phyloP scores from a whole-genome alignment of 2,113 vertebrate species.

The Neotragus moschatus region DNA sequence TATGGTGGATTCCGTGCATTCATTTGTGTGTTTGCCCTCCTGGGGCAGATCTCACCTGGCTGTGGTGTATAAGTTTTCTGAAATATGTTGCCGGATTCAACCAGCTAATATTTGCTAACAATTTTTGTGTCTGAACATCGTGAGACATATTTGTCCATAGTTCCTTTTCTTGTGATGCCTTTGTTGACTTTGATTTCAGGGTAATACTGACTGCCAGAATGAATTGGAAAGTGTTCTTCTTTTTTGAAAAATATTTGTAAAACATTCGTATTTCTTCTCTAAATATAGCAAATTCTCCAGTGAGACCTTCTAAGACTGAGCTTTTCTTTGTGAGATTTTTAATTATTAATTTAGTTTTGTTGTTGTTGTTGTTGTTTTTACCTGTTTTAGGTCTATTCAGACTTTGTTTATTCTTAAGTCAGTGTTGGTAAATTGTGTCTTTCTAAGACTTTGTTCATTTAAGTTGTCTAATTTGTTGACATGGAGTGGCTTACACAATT shows the following conservation, averaged over 20 bases:
- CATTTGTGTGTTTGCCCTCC: background rate
- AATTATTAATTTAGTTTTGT: background rate
- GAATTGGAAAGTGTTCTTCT: background rate
- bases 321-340: background rate
- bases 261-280: background rate
- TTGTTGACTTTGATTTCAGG: background rate
- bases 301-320: background rate
- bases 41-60: background rate
- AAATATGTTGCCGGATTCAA: background rate
- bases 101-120: background rate
- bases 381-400: background rate
- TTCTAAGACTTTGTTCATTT: background rate
- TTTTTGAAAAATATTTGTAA: background rate
- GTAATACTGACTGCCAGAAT: background rate
- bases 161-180: background rate
- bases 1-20: background rate
- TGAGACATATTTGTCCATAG: background rate
- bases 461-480: background rate
- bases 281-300: background rate
- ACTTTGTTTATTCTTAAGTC: background rate
- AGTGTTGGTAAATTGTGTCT: slow-evolving; percentile 1
- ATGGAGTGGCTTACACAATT: background rate
- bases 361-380: background rate
- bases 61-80: background rate
- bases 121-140: background rate